These are phyloP conservation scores for Galaxea fascicularis DNA, from an alignment of 92 coral and sea anemone genomes.

Conservation along the genomic window DNA sequence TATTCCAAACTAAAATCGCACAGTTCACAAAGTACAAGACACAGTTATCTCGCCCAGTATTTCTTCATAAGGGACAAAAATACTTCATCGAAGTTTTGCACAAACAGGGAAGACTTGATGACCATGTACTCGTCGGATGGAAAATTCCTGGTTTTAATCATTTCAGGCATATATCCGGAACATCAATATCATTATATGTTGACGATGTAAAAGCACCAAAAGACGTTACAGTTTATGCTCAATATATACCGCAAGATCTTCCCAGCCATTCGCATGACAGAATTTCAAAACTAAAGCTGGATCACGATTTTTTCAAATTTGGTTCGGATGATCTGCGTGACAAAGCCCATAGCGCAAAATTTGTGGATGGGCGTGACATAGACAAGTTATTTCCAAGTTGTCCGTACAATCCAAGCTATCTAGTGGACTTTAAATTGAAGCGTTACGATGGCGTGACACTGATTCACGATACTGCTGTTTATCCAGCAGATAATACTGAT, in stretches of 20 bases:
- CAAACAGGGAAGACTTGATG: conserved; percentile 79
- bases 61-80: conserved; percentile 73
- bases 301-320: conserved; percentile 63
- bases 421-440: conserved; percentile 80
- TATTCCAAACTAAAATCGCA: conserved; percentile 63
- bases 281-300: conserved; percentile 50
- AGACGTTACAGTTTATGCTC: conserved; percentile 87
- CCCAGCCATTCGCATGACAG: conserved; percentile 81
- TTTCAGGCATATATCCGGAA: conserved; percentile 83
- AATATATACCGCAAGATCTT: conserved; percentile 84
- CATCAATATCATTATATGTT: conserved; percentile 83
- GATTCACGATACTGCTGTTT: conserved; percentile 93
- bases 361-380: conserved; percentile 55
- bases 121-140: conserved; percentile 96
- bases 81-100: conserved; percentile 95
- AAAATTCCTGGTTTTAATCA: conserved; percentile 80
- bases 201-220: conserved; percentile 61
- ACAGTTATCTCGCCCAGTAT: conserved; percentile 81
- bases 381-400: conserved; percentile 68
- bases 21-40: conserved; percentile 88
- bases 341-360: conserved; percentile 35
- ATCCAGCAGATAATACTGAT: conserved; percentile 84
- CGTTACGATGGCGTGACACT: conserved; percentile 92
- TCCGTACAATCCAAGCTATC: conserved; percentile 85
- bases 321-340: conserved; percentile 68